Percentiles rank a stretch among this genome's conserved stretches.
Evolutionary conservation across 1,140 invertebrate genomes (phyloP).

Genomic region (Laupala kohalensis): DNA sequence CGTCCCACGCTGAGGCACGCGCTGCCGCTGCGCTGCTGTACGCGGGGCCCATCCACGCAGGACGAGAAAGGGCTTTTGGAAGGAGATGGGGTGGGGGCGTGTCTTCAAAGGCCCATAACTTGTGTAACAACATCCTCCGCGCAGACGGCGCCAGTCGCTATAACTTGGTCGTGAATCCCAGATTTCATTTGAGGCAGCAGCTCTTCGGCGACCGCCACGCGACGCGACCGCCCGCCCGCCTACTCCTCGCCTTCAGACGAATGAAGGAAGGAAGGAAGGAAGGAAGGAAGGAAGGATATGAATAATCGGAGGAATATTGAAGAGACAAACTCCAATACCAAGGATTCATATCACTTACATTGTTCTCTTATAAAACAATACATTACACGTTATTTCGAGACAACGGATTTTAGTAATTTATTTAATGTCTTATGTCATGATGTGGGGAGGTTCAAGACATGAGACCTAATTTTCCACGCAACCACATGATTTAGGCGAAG

Average conservation of each 20-base stretch:
- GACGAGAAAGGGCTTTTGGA: not conserved
- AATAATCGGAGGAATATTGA: not conserved
- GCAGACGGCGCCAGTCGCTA: not conserved
- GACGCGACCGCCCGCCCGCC: not conserved
- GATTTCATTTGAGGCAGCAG: not conserved
- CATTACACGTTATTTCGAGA: no score
- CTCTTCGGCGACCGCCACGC: no score
- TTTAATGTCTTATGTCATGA: no score
- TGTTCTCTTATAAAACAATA: no score
- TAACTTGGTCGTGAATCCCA: not conserved
- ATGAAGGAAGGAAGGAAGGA: not conserved
- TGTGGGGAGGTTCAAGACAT: no score
- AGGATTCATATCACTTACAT: no score
- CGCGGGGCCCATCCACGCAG: no score
- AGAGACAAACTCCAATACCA: not conserved
- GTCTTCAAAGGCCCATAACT: not conserved
- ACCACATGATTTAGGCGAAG: no score
- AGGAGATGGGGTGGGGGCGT: not conserved
- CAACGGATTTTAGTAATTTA: no score
- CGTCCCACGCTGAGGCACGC: no score
- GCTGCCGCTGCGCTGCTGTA: no score
- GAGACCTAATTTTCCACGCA: no score
- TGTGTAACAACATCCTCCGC: not conserved
- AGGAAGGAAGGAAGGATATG: not conserved
- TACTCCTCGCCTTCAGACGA: not conserved